A percentile compares a stretch with the other conserved stretches of the same genome.
Conservation (phyloP, 2,113 vertebrate species). For the Ophiodon elongatus region DNA sequence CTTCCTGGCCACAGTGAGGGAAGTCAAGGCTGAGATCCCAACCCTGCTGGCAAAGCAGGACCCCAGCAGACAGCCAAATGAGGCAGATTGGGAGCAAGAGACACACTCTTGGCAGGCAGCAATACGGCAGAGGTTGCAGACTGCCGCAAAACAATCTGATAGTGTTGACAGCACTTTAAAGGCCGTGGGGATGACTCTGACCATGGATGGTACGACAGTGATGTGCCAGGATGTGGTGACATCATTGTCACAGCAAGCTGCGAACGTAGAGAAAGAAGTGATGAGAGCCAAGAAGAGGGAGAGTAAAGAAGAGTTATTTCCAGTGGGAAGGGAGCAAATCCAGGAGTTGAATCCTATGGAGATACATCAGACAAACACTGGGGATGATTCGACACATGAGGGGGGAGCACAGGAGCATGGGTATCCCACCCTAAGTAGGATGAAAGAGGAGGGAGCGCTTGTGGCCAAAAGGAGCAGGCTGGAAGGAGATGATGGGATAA, state of each 20-base stretch:
- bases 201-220: conserved; percentile 43
- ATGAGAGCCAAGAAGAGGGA: neutral
- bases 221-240: conserved; percentile 68
- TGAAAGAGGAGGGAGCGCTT: conserved; percentile 20
- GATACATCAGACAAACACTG: neutral
- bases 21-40: conserved; percentile 61
- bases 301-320: neutral
- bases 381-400: neutral
- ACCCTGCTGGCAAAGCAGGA: conserved; percentile 30
- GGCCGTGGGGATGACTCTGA: conserved; percentile 66
- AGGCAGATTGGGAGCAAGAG: conserved; percentile 60
- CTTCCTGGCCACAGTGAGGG: conserved; percentile 83
- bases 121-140: conserved; percentile 68
- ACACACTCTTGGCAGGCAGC: conserved; percentile 42
- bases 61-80: conserved; percentile 66
- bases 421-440: neutral
- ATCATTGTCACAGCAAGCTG: conserved; percentile 27
- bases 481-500: neutral
- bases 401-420: neutral
- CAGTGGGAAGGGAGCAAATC: neutral
- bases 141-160: conserved; percentile 48
- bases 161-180: conserved; percentile 63
- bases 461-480: conserved; percentile 19
- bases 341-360: conserved; percentile 1
- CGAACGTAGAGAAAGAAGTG: conserved; percentile 18